These are phyloP conservation scores for Parochlus steinenii DNA, from an alignment of 2,888 invertebrate genomes.

Conservation along the genomic window DNA sequence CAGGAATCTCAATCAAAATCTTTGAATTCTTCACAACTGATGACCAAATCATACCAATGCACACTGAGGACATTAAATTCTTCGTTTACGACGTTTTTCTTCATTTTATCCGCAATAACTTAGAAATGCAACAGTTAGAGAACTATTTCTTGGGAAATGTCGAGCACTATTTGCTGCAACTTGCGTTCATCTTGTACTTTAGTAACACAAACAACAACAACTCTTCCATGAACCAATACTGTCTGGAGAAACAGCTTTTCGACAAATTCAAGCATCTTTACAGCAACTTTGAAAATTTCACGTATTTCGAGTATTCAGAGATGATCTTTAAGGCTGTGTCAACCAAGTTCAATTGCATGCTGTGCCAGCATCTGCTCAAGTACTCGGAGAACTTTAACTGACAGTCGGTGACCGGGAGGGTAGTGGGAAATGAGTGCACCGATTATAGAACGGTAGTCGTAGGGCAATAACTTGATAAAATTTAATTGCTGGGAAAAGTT, in stretches of 20 bases:
- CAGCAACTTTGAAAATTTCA: constrained; percentile 12
- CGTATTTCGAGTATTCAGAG: constrained; percentile 24
- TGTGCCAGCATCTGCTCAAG: constrained; percentile 10
- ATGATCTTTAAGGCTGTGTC: constrained; percentile 28
- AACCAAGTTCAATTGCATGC: constrained; percentile 22
- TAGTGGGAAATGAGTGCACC: too few species aligned
- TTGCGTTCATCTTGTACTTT: constrained; percentile 29
- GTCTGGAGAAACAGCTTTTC: constrained; percentile 13
- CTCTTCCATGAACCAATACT: constrained; percentile 5
- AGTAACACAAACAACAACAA: constrained; percentile 24
- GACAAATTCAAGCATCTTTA: constrained; percentile 13
- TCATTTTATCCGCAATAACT: constrained; percentile 25
- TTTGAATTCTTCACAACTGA: constrained; percentile 32
- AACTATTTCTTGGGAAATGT: constrained; percentile 28
- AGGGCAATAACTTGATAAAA: too few species aligned
- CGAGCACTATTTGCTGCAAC: constrained; percentile 28
- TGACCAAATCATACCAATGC: constrained; percentile 28
- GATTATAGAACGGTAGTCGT: too few species aligned
- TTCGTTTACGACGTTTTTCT: constrained; percentile 28
- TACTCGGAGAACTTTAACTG: constrained; percentile 11
- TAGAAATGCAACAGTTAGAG: constrained; percentile 26
- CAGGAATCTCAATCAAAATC: constrained; percentile 25
- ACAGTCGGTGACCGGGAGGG: constrained; percentile 2
- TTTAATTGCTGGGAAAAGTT: too few species aligned
- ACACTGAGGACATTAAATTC: constrained; percentile 27